Evolutionary conservation across 2,113 vertebrate genomes (phyloP).

Genomic region (Mesembrinibis cayennensis): DNA sequence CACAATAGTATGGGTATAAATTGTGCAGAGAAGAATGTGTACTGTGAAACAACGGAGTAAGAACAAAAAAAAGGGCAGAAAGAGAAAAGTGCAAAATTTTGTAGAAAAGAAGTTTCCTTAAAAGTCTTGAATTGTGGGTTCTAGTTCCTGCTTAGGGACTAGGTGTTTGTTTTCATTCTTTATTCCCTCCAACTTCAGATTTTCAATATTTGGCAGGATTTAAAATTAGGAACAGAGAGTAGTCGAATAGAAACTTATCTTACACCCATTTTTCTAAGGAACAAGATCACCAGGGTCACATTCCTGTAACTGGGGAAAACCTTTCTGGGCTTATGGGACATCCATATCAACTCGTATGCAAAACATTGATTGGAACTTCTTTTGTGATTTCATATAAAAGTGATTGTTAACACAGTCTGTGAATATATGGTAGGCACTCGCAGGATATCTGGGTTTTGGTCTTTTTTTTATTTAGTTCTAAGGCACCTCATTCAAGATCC

Average conservation of each 20-base stretch:
- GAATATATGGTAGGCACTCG: not conserved
- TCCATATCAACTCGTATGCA: not conserved
- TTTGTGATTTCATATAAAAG: not conserved
- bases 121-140: fast-evolving
- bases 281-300: not conserved
- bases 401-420: not conserved
- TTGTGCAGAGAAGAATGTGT: not conserved
- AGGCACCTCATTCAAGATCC: not conserved
- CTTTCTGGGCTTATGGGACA: not conserved
- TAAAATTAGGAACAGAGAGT: not conserved
- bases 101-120: not conserved
- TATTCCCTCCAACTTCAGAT: not conserved
- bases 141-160: not conserved
- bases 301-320: not conserved
- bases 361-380: not conserved
- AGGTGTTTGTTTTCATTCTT: not conserved
- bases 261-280: not conserved
- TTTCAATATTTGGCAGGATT: not conserved
- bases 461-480: not conserved
- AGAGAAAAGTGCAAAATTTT: not conserved
- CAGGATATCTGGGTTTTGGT: not conserved
- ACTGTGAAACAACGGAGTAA: not conserved
- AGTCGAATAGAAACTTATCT: not conserved
- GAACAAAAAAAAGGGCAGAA: not conserved
- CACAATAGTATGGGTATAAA: not conserved